Conservation (phyloP, 2,113 vertebrate species). For the Tenrec ecaudatus region DNA sequence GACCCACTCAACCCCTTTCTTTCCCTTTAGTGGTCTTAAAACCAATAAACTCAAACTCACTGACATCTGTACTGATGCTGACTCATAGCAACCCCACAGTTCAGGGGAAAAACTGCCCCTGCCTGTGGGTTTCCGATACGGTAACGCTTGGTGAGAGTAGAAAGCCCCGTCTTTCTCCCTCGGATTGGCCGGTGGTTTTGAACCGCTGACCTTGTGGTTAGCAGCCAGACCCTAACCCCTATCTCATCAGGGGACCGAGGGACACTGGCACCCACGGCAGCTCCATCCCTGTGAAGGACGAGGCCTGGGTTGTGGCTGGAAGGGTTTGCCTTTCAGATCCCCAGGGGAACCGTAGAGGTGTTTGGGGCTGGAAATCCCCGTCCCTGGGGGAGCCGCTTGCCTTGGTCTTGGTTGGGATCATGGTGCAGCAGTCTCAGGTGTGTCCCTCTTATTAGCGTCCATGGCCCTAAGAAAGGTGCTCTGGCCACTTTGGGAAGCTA, state of each 20-base stretch:
- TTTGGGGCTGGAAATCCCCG: neutral
- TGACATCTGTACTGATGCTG: no score
- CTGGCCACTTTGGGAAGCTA: neutral
- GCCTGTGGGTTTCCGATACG: no score
- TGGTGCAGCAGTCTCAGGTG: neutral
- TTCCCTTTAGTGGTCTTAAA: constrained; percentile 8
- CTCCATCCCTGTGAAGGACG: neutral
- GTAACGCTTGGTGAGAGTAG: no score
- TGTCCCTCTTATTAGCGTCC: neutral
- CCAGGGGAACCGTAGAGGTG: neutral
- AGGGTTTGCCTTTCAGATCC: neutral
- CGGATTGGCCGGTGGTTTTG: no score
- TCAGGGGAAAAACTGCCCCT: no score
- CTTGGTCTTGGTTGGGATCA: neutral
- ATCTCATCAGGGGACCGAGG: no score
- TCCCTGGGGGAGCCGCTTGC: neutral
- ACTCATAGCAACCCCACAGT: no score
- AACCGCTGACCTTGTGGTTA: no score
- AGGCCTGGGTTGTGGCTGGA: neutral
- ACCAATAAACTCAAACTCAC: neutral
- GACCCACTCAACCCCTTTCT: neutral
- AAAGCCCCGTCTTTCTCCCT: no score
- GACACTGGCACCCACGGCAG: no score
- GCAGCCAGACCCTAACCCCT: no score
- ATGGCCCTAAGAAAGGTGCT: neutral